A percentile compares a stretch with the other conserved stretches of the same genome.
Evolutionary conservation across 2,888 invertebrate genomes (phyloP).

Genomic region (Gymnoscelis rufifasciata): DNA sequence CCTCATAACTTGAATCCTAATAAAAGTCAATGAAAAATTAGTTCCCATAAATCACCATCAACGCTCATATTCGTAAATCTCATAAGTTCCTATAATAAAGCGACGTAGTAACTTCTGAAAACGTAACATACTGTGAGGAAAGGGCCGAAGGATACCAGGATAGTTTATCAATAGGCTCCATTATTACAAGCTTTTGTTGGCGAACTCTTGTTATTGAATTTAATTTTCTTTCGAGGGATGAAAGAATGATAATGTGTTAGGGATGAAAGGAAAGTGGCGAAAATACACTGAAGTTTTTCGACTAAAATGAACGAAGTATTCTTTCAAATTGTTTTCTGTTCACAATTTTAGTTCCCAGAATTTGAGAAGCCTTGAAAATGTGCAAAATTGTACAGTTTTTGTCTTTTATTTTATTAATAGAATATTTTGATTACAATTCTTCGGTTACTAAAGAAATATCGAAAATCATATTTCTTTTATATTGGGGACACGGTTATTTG

Average conservation of each 20-base stretch:
- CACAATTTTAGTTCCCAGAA: not conserved
- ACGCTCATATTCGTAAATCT: too few relatives aligned
- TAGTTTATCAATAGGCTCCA: constrained; percentile 21
- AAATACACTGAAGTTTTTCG: constrained; percentile 3
- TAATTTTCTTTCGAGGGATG: constrained; percentile 22
- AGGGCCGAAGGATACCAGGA: not conserved
- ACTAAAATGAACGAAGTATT: not conserved
- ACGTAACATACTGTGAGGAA: constrained; percentile 6
- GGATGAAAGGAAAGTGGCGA: constrained; percentile 10
- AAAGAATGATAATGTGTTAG: constrained; percentile 16
- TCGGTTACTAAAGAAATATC: too few relatives aligned
- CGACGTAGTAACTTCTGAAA: not conserved
- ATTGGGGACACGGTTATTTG: too few relatives aligned
- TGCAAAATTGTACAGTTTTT: too few relatives aligned
- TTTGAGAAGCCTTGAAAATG: too few relatives aligned
- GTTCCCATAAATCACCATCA: too few relatives aligned
- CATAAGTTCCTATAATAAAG: too few relatives aligned
- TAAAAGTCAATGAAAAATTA: too few relatives aligned
- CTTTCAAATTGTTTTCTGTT: not conserved
- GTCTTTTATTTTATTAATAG: too few relatives aligned
- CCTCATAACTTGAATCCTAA: too few relatives aligned
- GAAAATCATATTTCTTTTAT: too few relatives aligned
- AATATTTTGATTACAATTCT: too few relatives aligned
- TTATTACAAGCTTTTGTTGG: constrained; percentile 20
- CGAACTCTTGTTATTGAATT: constrained; percentile 24